phyloP scores from a whole-genome alignment of 92 coral and sea anemone genomes.

The Porites cylindrica region DNA sequence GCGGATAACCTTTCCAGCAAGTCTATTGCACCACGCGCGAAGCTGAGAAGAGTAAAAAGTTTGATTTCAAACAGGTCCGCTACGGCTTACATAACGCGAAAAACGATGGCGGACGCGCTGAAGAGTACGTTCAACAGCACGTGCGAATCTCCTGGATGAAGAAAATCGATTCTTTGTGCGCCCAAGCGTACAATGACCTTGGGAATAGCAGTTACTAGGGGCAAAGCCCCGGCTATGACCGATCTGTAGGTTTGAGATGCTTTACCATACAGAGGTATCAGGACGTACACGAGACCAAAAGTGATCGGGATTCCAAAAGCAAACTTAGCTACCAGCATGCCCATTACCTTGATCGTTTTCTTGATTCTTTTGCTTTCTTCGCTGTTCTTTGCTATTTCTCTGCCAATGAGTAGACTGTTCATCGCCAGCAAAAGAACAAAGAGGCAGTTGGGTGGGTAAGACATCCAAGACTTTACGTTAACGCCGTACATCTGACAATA shows the following conservation, averaged over 20 bases:
- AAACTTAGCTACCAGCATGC: slow-evolving; percentile 36
- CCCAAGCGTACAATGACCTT: slow-evolving; percentile 55
- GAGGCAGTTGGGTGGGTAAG: slow-evolving; percentile 47
- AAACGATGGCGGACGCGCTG: slow-evolving; percentile 47
- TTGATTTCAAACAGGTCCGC: slow-evolving; percentile 45
- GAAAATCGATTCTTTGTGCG: slow-evolving; percentile 50
- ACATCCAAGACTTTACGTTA: slow-evolving; percentile 56
- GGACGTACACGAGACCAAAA: background rate
- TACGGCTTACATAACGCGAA: slow-evolving; percentile 76
- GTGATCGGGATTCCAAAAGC: slow-evolving; percentile 35
- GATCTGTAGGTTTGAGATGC: background rate
- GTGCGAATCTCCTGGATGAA: slow-evolving; percentile 61
- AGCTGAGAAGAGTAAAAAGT: too few species aligned
- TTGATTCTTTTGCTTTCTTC: too few species aligned
- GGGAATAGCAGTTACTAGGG: slow-evolving; percentile 49
- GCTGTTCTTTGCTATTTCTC: too few species aligned
- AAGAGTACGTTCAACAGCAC: slow-evolving; percentile 38
- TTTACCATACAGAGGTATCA: background rate
- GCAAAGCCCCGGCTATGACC: background rate
- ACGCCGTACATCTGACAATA: slow-evolving; percentile 53
- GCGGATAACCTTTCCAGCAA: too few species aligned
- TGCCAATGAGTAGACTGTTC: too few species aligned
- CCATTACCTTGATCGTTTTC: background rate
- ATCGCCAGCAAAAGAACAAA: slow-evolving; percentile 13
- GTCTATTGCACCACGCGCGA: too few species aligned